Evolutionary conservation across 2,797 vertebrate genomes (phyloP).

Genomic region (Astyanax mexicanus): DNA sequence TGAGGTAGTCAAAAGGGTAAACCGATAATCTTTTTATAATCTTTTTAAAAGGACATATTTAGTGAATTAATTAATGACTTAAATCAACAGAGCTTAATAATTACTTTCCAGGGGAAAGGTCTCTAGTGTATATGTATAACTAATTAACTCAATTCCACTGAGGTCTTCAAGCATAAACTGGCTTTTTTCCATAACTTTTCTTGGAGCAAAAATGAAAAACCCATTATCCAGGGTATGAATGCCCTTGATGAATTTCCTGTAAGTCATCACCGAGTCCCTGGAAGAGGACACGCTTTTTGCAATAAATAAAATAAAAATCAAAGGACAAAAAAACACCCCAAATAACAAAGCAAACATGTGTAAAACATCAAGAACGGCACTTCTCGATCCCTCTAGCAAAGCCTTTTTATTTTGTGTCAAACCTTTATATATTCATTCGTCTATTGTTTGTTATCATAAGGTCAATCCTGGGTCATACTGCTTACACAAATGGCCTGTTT

Average conservation of each 20-base stretch:
- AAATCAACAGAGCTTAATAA: slow-evolving; percentile 71
- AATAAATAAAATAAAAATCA: too few relatives aligned
- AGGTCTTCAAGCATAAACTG: slow-evolving; percentile 72
- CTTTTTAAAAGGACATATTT: slow-evolving; percentile 44
- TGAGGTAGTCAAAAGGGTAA: slow-evolving; percentile 17
- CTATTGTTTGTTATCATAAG: slow-evolving; percentile 52
- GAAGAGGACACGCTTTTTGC: background rate
- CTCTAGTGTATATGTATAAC: slow-evolving; percentile 72
- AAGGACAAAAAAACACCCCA: background rate
- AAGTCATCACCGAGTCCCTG: background rate
- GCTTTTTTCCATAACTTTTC: slow-evolving; percentile 44
- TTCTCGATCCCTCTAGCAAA: background rate
- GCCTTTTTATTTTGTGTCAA: slow-evolving; percentile 29
- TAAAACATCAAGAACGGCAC: background rate
- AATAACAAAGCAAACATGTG: slow-evolving; percentile 24
- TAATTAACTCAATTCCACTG: slow-evolving; percentile 76
- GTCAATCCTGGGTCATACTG: slow-evolving; percentile 51
- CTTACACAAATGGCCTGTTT: slow-evolving; percentile 39
- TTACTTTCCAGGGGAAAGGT: slow-evolving; percentile 68
- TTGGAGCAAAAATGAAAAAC: slow-evolving; percentile 28
- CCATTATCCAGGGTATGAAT: slow-evolving; percentile 17
- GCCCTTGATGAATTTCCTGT: slow-evolving; percentile 18
- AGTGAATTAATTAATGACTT: slow-evolving; percentile 70
- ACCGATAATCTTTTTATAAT: slow-evolving; percentile 39
- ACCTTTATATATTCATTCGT: slow-evolving; percentile 38